Conservation (phyloP, 2,888 invertebrate species). For the Drosophila setosimentum region DNA sequence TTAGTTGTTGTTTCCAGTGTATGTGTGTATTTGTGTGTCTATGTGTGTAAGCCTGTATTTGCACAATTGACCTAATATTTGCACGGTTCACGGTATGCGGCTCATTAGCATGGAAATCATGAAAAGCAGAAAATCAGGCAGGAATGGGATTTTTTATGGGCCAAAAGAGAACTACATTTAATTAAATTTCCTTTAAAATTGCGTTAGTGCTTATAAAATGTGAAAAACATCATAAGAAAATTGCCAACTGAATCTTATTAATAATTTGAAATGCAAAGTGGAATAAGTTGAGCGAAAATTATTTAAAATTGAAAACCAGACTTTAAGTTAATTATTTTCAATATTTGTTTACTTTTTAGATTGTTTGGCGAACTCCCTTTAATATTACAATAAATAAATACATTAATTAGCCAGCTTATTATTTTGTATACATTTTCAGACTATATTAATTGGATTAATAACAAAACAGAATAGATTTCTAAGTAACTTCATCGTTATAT, state of each 20-base stretch:
- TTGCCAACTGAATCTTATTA: neutral
- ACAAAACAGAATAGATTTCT: neutral
- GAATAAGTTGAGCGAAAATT: neutral
- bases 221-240: neutral
- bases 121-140: neutral
- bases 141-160: neutral
- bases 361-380: neutral
- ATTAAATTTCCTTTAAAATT: neutral
- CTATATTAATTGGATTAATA: neutral
- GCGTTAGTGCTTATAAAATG: neutral
- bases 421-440: neutral
- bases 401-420: neutral
- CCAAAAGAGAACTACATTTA: neutral
- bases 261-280: neutral
- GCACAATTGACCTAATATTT: constrained; percentile 37
- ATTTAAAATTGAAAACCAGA: neutral
- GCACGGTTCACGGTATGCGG: neutral
- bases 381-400: neutral
- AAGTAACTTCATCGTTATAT: neutral
- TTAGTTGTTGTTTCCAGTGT: constrained; percentile 51
- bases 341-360: neutral
- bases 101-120: constrained; percentile 19
- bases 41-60: neutral
- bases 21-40: neutral
- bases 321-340: neutral